Evolutionary conservation across 2,888 invertebrate species (phyloP).

Genomic region (Acronicta leporina): DNA sequence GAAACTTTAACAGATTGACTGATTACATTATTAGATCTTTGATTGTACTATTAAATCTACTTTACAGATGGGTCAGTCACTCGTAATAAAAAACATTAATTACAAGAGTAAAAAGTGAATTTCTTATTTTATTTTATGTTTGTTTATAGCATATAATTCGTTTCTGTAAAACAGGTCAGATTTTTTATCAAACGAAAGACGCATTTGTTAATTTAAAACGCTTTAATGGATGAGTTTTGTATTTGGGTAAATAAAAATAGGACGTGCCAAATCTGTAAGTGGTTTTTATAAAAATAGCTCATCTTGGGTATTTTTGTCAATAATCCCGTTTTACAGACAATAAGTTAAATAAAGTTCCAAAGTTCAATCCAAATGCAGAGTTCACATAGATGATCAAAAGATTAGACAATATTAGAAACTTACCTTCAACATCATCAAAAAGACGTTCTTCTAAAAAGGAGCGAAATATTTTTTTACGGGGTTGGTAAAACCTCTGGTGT

Average conservation of each 20-base stretch:
- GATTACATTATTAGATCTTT: too few relatives aligned
- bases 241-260: conserved; percentile 35
- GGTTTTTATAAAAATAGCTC: conserved; percentile 4
- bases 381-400: too few relatives aligned
- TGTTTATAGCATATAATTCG: conserved; percentile 55
- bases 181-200: conserved; percentile 52
- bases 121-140: conserved; percentile 49
- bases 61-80: neutral
- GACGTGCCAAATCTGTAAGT: conserved; percentile 13
- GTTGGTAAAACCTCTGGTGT: too few relatives aligned
- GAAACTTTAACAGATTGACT: too few relatives aligned
- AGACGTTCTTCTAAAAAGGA: too few relatives aligned
- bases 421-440: too few relatives aligned
- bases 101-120: conserved; percentile 25
- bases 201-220: conserved; percentile 41
- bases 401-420: too few relatives aligned
- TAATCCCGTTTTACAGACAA: too few relatives aligned
- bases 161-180: conserved; percentile 61
- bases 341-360: too few relatives aligned
- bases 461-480: too few relatives aligned
- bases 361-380: too few relatives aligned
- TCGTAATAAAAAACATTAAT: conserved; percentile 26
- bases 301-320: neutral
- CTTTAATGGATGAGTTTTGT: conserved; percentile 22
- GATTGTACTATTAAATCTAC: neutral